Evolutionary conservation across 2,888 invertebrate genomes (phyloP), one percentile per base, ranked within the genome.

Genomic region (Punctoribates punctum): DNA sequence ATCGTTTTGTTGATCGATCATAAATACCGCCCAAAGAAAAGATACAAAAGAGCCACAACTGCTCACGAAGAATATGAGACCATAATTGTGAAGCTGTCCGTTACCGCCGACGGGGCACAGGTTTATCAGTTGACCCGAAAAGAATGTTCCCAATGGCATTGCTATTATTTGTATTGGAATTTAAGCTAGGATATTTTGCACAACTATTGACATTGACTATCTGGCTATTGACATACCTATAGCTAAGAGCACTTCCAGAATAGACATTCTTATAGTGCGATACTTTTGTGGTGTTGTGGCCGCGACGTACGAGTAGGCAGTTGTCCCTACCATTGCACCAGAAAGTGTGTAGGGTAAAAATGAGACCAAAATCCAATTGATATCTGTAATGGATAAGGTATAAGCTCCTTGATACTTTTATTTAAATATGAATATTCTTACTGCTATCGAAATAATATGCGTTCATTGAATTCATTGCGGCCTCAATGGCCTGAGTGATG

Each of bases 211-310:
- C n/a, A n/a, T n/a, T n/a, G n/a, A n/a, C n/a, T n/a, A n/a, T n/a
- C n/a, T n/a, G n/a, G n/a, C n/a, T n/a, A n/a, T n/a, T n/a, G 27
- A 27, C n/a, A 62, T 62, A 62, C 62, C 62, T 25, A 62, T 62
- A 27, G 62, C 62, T 5, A 62, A 1, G 1, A 62, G 13, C 13
- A 67, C 67, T 67, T 67, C 67, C 15, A 67, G 67, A 11, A 38
- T 38, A 8, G 67, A 20, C 42, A 67, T 67, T 2, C 67, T 17
- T 4, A 38, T 20, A 8, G 67, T 67, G 2, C 42, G 8, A 1
- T 8, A 38, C 20, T 38, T 38, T 1, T n/a, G n/a, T 11, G 67
- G 67, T 20, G 67, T 67, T 3, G 67, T 67, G 27, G 9, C 42
- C 20, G 67, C 67, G 2, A 67, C 67, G n/a, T 67, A 67, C 8